A percentile compares a stretch with the other conserved stretches of the same genome.
Conservation (phyloP, 2,888 invertebrate genomes). For the Pyralis farinalis region DNA sequence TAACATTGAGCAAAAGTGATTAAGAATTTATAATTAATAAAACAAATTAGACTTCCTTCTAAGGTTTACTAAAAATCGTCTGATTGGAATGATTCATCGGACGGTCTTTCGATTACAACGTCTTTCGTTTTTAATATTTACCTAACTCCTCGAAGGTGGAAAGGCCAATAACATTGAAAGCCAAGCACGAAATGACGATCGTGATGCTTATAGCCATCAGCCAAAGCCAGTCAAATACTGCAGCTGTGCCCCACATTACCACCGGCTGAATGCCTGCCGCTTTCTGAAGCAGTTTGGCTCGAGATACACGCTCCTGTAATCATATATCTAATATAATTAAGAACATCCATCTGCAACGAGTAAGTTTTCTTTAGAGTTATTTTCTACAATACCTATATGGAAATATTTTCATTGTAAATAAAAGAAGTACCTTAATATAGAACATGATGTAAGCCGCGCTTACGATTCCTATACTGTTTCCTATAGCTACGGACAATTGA, state of each 20-base stretch:
- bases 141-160: slow-evolving; percentile 74
- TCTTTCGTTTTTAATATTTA: slow-evolving; percentile 33
- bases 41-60: no score
- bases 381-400: no score
- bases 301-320: slow-evolving; percentile 82
- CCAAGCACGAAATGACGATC: slow-evolving; percentile 81
- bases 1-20: no score
- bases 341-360: no score
- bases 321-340: no score
- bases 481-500: slow-evolving; percentile 84
- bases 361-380: no score
- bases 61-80: no score
- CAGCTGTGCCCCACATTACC: slow-evolving; percentile 86
- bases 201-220: slow-evolving; percentile 80
- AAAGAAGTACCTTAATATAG: slow-evolving; percentile 55
- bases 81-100: no score
- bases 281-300: slow-evolving; percentile 86
- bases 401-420: no score
- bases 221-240: slow-evolving; percentile 84
- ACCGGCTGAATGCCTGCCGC: slow-evolving; percentile 85
- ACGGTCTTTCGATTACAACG: no score
- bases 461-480: slow-evolving; percentile 87
- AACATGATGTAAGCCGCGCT: slow-evolving; percentile 84
- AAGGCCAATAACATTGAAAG: slow-evolving; percentile 85
- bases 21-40: no score